These are phyloP conservation scores for Elymnias hypermnestra DNA, from an alignment of 1,140 invertebrate genomes.

Conservation along the genomic window DNA sequence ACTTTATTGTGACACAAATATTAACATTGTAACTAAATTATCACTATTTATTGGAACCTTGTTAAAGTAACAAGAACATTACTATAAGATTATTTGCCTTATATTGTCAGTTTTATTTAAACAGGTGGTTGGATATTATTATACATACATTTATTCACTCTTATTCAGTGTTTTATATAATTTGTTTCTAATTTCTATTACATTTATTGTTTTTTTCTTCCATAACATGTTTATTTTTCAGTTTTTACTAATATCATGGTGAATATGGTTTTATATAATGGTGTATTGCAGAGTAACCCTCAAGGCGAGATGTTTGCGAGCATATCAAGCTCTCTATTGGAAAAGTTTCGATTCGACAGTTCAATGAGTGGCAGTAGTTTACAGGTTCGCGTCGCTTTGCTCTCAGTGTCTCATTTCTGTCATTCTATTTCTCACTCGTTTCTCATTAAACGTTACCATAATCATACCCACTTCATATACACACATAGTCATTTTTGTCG, in stretches of 20 bases:
- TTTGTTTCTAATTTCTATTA: slow-evolving; percentile 17
- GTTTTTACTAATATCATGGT: slow-evolving; percentile 42
- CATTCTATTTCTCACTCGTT: slow-evolving; percentile 7
- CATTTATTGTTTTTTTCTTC: slow-evolving; percentile 20
- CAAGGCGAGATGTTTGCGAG: slow-evolving; percentile 89
- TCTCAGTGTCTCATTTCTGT: slow-evolving; percentile 46
- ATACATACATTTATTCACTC: not conserved
- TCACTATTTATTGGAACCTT: too few species aligned
- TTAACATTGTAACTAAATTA: too few species aligned
- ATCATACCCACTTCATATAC: slow-evolving; percentile 4
- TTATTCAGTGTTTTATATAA: slow-evolving; percentile 6
- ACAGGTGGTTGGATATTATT: not conserved
- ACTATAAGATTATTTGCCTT: too few species aligned
- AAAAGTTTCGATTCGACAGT: slow-evolving; percentile 86
- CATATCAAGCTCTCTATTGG: slow-evolving; percentile 87
- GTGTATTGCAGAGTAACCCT: slow-evolving; percentile 80
- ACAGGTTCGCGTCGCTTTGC: slow-evolving; percentile 76
- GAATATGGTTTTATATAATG: slow-evolving; percentile 48
- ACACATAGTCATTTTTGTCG: not conserved
- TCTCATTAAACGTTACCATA: slow-evolving; percentile 9
- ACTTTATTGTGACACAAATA: too few species aligned
- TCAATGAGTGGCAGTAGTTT: slow-evolving; percentile 85
- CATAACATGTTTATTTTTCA: slow-evolving; percentile 56
- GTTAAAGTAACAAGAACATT: too few species aligned
- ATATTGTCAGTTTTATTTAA: not conserved